Evolutionary conservation across 35 echinoderm and acorn worm species (phyloP), one percentile per base, ranked within the genome.

Genomic region (Apostichopus californicus): DNA sequence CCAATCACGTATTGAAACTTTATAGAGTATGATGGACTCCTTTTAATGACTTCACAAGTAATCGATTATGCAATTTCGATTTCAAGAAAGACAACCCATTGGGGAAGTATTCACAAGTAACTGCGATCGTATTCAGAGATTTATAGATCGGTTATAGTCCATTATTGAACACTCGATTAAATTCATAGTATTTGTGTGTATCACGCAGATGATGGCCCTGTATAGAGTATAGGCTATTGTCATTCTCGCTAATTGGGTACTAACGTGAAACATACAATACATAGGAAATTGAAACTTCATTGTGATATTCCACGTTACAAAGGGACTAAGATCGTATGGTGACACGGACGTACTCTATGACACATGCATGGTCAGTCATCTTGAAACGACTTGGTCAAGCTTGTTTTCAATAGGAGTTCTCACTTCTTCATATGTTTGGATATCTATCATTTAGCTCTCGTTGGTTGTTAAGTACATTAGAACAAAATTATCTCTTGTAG

Each of bases 21-120:
- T 46, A 46, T 3, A 46, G 34, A 46, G 34, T 0, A 46, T 46
- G 0, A 46, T 46, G 34, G 34, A 3, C 63, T 5, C 55, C 80
- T 55, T 55, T 83, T 83, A n/a, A 83, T 7, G 52, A 83, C 80
- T 83, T 83, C 28, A 83, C 80, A 83, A 34, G 55, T 83, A 83
- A 83, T 83, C 80, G 55, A 83, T 83, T 9, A 25, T 55, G 11
- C 13, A 1, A 83, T 68, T 68, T n/a, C 57, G 52, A 56, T 83
- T 55, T 56, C 80, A 83, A 17, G 13, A 14, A 55, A 83, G 11
- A 55, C 26, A 56, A 83, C 55, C 26, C 10, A n/a, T 83, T 83
- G 52, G 8, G 34, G n/a, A 83, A 56, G 13, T 54, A 12, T 83
- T 83, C 17, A 56, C 80, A 83, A n/a, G 9, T 83, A 55, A 55